Conservation (phyloP, 2,113 vertebrate genomes). For the Microtus montanus region DNA sequence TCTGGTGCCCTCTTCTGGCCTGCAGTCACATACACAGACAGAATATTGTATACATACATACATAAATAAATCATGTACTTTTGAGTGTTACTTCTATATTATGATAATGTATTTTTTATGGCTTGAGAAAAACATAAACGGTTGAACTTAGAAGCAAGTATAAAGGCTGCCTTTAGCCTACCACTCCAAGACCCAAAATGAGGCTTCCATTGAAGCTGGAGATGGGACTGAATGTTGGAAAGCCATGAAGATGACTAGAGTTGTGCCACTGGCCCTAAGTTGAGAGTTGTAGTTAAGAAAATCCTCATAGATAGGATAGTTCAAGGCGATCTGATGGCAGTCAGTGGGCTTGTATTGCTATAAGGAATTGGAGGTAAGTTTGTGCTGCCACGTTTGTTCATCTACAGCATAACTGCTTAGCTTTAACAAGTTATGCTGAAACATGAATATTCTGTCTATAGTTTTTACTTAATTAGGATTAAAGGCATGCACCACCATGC, state of each 20-base stretch:
- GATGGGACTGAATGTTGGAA: neutral
- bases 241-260: neutral
- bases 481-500: neutral
- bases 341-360: neutral
- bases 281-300: neutral
- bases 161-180: neutral
- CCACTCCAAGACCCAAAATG: neutral
- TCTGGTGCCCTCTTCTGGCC: too few relatives aligned
- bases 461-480: neutral
- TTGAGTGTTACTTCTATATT: neutral
- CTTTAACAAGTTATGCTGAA: neutral
- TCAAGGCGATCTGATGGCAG: neutral
- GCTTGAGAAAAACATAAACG: neutral
- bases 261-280: neutral
- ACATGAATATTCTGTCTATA: neutral
- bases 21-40: too few relatives aligned
- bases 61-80: neutral
- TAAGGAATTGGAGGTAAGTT: neutral
- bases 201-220: neutral
- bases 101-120: neutral
- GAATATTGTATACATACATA: too few relatives aligned
- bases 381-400: neutral
- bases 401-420: neutral
- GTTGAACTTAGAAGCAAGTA: neutral
- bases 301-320: neutral